These are phyloP conservation scores for Schrankia costaestrigalis DNA, from an alignment of 2,888 invertebrate genomes.

Conservation along the genomic window DNA sequence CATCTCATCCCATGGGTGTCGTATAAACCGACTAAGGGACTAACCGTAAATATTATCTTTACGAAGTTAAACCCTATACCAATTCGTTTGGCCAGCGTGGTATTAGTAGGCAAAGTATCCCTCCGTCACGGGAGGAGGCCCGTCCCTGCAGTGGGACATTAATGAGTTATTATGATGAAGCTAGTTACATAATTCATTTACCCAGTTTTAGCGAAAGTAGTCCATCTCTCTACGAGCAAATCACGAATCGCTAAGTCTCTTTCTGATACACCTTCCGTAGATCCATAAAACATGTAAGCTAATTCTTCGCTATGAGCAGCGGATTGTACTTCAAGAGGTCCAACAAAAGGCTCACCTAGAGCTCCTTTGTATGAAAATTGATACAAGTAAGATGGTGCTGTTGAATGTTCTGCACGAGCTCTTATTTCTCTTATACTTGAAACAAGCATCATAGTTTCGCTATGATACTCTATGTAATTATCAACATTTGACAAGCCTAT, in stretches of 20 bases:
- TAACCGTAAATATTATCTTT: too few species aligned
- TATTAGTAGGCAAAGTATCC: too few species aligned
- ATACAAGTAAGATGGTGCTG: constrained; percentile 52
- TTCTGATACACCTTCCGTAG: constrained; percentile 18
- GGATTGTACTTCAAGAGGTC: constrained; percentile 44
- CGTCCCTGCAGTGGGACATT: too few species aligned
- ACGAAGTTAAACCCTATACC: too few species aligned
- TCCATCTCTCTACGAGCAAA: constrained; percentile 64
- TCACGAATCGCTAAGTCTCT: constrained; percentile 50
- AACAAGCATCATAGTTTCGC: constrained; percentile 65
- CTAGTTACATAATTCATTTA: too few species aligned
- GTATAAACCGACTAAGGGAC: too few species aligned
- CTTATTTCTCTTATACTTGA: constrained; percentile 59
- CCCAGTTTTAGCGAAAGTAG: constrained; percentile 66
- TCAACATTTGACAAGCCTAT: constrained; percentile 35
- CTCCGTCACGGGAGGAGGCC: too few species aligned
- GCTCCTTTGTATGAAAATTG: constrained; percentile 67
- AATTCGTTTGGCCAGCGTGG: too few species aligned
- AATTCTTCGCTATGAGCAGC: constrained; percentile 67
- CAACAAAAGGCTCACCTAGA: constrained; percentile 49
- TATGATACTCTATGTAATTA: constrained; percentile 55
- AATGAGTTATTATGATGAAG: too few species aligned
- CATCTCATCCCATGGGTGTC: too few species aligned
- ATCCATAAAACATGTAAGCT: constrained; percentile 54
- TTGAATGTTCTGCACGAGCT: constrained; percentile 39